A percentile compares a stretch with the other conserved stretches of the same genome.
These are phyloP conservation scores for Brachynemurus nebulosus DNA, from an alignment of 2,888 invertebrate species.

Conservation along the genomic window DNA sequence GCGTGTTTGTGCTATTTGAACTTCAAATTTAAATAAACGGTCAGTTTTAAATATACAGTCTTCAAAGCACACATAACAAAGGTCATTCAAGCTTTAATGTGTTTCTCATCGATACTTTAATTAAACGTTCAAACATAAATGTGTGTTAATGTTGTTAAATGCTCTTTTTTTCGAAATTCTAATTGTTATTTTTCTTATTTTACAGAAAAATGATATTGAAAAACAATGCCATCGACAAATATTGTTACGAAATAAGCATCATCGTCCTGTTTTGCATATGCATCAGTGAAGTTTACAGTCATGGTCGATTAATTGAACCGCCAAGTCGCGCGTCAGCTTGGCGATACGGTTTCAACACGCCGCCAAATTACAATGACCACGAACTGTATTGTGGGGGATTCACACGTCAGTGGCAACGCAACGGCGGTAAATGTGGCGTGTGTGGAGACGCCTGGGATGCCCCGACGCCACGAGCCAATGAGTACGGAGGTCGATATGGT, in stretches of 20 bases:
- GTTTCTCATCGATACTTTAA: no score
- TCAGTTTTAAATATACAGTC: no score
- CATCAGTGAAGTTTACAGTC: conserved; percentile 30
- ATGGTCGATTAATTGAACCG: conserved; percentile 69
- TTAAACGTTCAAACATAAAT: no score
- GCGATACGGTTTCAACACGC: conserved; percentile 79
- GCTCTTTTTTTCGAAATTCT: no score
- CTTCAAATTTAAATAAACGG: no score
- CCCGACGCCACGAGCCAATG: conserved; percentile 57
- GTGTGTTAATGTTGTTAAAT: no score
- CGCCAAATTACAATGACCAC: conserved; percentile 81
- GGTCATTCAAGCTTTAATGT: no score
- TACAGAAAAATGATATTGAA: not conserved
- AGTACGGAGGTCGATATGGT: conserved; percentile 71
- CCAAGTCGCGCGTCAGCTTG: conserved; percentile 79
- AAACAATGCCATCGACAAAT: not conserved
- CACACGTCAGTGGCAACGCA: conserved; percentile 66
- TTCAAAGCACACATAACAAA: no score
- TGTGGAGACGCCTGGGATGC: conserved; percentile 78
- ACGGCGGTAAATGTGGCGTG: conserved; percentile 73
- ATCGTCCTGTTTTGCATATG: not conserved
- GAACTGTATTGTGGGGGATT: conserved; percentile 80
- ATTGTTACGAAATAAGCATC: not conserved
- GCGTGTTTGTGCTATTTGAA: no score
- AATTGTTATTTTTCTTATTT: no score